These are phyloP conservation scores for Allacma fusca DNA, from an alignment of 2,888 invertebrate genomes.

Conservation along the genomic window DNA sequence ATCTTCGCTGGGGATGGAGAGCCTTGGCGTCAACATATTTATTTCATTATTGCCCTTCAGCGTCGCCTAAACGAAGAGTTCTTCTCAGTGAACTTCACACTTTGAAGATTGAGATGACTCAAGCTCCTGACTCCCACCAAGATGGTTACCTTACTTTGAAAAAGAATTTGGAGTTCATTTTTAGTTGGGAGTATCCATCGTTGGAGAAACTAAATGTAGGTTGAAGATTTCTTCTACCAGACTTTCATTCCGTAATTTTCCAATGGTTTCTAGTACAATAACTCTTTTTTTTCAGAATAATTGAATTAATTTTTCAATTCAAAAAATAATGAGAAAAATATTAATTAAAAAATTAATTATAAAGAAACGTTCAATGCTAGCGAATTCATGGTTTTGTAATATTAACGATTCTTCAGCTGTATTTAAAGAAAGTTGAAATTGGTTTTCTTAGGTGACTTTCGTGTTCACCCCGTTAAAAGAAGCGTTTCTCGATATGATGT, in stretches of 20 bases:
- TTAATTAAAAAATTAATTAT: too few relatives aligned
- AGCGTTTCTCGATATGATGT: conserved; percentile 24
- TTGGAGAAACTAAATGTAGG: conserved; percentile 27
- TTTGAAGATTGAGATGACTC: conserved; percentile 23
- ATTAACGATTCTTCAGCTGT: too few relatives aligned
- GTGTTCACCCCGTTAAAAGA: conserved; percentile 27
- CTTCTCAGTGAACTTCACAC: conserved; percentile 14
- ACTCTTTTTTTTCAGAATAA: too few relatives aligned
- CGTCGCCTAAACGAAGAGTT: background rate
- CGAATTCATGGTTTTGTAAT: too few relatives aligned
- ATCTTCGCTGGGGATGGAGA: conserved; percentile 49
- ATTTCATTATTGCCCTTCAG: conserved; percentile 29
- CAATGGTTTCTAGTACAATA: too few relatives aligned
- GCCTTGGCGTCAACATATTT: conserved; percentile 44
- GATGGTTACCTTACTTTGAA: conserved; percentile 19
- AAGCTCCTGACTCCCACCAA: conserved; percentile 23
- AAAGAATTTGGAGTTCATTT: conserved; percentile 22
- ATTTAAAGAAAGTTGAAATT: too few relatives aligned
- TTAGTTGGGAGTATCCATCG: conserved; percentile 23
- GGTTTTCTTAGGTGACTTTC: conserved; percentile 19
- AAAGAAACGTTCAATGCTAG: too few relatives aligned
- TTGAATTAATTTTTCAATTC: too few relatives aligned
- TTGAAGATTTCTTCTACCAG: background rate
- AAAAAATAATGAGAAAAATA: too few relatives aligned
- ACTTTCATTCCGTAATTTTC: too few relatives aligned